These are phyloP conservation scores for Falco rusticolus DNA, from an alignment of 2,797 vertebrate species.

Conservation along the genomic window DNA sequence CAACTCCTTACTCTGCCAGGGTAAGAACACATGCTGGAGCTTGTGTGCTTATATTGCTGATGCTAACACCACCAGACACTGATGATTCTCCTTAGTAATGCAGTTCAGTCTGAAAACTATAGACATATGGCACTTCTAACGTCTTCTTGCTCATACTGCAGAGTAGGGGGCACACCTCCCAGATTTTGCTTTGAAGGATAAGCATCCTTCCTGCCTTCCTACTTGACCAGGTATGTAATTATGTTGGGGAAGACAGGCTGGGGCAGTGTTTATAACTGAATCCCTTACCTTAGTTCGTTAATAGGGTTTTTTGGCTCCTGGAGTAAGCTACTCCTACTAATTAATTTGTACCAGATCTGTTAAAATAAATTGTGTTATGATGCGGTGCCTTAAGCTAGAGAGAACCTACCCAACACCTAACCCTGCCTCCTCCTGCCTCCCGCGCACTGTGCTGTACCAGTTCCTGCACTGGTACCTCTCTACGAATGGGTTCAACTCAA, in stretches of 20 bases:
- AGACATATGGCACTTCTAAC: neutral
- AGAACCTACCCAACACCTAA: neutral
- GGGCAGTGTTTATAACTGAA: neutral
- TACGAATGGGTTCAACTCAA: neutral
- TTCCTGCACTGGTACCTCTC: neutral
- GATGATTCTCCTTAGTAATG: neutral
- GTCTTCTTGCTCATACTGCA: neutral
- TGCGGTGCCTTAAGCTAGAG: neutral
- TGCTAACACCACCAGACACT: neutral
- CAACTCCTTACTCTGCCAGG: neutral
- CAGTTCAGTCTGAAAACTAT: neutral
- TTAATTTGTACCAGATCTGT: neutral
- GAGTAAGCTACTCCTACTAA: neutral
- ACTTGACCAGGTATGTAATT: neutral
- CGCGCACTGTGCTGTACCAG: neutral
- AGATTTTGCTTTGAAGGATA: neutral
- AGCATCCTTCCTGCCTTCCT: neutral
- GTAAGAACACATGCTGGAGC: neutral
- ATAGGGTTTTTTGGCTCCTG: neutral
- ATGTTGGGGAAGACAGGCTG: neutral
- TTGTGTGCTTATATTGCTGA: neutral
- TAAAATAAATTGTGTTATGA: neutral
- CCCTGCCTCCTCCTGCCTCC: neutral
- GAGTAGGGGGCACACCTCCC: neutral
- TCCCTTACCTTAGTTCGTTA: neutral